Base-by-base conservation (phyloP, 2,888 invertebrate species). In the Athetis lepigone region DNA sequence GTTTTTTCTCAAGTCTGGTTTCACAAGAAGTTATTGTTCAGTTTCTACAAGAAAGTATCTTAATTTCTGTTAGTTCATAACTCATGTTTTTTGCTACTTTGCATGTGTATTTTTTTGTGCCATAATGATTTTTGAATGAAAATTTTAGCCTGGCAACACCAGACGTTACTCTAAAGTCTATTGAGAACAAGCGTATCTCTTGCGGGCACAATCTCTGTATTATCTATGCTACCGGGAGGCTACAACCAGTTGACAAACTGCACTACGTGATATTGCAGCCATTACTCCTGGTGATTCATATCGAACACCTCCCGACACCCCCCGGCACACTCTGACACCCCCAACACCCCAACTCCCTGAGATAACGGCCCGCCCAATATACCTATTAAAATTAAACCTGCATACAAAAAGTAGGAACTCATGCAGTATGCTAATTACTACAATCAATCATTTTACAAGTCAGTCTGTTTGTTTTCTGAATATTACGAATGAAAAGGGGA, bases 211-310 rank as follows among this genome's bases (percentile, higher is more conserved):
- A 92, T 92, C 91, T 91, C 88, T 78, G 84, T 86, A 91, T 92
- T 93, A 93, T 94, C 93, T 93, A 92, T 92, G 93, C 92, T 84
- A 90, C 89, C 88, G 89, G 89, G 91, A 91, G 89, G 90, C 92
- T 91, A 92, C 93, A 93, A 91, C 88, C 92, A 90, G 93, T 93
- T 95, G 95, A 95, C 94, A 94, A 95, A 95, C 93, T 95, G 93
- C 94, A 93, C 90, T 95, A 94, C 95, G 95, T 94, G 94, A 93
- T 94, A 95, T 94, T 94, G 92, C 92, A 90, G 91, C 94, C 94
- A 94, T 94, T 94, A 94, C 92, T 94, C 93, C 90, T 87, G 76
- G 94, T 94, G 94, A 95, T 95, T 94, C 94, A 94, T 94, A 93
- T 93, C 92, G 88, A 81, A 88, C 87, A 88, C 89, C 88, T 84